Base-by-base conservation (phyloP, 2,797 vertebrate species). In the Sebastes elongatus region DNA sequence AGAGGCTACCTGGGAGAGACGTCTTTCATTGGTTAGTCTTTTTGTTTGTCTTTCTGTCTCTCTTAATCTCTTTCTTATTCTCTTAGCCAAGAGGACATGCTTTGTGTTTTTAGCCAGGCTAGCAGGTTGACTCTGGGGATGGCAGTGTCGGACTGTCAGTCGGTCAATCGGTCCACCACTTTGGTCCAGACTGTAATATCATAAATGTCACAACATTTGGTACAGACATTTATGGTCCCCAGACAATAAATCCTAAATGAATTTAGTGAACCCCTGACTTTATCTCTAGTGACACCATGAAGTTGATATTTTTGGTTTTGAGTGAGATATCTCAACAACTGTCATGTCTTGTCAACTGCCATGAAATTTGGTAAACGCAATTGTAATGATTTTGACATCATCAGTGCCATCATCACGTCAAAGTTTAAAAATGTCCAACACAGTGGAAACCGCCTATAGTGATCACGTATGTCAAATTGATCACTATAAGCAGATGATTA, bases 1-100 rank as follows among this genome's bases (percentile, higher is more conserved):
- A 96, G 98, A 90, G 98, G 98, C 18, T 98, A 97, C 88, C 93
- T 99, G 74, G 98, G 97, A 86, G 98, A 99, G 95, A 99, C 98
- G 0, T 98, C 98, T 7, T 99, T 99, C 89, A 95, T 99, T 62
- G 97, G 98, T 99, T 84, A 97, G 98, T 96, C 46, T 35, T 35
- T 35, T 35, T 64, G 38, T 81, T 66, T 78, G 18, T 72, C 23
- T 38, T 10, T 75, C 9, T 71, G 30, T 62, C 52, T 69, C 16
- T 71, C 14, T 71, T 16, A 2, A 46, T 71, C 7, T 73, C 55
- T 74, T 20, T 73, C 30, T 74, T 20, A 68, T 52, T n/a, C 49
- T 52, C 18, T 49, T 4, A 42, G 6, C 27, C 18, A 25, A 56
- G 38, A 61, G 7, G 13, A 28, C 9, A 8, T 55, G 4, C 7